Evolutionary conservation across 2,888 invertebrate species (phyloP), one percentile per base, ranked within the genome.

Genomic region (Netelia inedita): DNA sequence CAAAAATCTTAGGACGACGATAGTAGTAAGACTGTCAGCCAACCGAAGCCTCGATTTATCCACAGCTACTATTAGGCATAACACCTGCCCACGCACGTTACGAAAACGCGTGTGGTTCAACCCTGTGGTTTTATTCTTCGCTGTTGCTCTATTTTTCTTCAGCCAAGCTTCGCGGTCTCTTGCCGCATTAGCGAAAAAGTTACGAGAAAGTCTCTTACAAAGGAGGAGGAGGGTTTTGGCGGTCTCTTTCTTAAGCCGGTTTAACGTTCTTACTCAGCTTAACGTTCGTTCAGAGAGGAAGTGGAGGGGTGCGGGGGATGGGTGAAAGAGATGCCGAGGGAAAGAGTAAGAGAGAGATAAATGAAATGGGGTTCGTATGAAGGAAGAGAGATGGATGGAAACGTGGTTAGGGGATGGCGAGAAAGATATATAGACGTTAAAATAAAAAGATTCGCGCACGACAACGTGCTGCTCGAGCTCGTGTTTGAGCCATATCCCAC

Each of bases 161-260:
- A 43, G 55, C 55, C 57, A 66, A 79, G 35, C 66, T 57, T 19
- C 16, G 66, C 59, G 74, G 79, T 82, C 79, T 86, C 78, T 82
- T 79, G 63, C 73, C 82, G 90, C 90, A 91, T 91, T 91, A 91
- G 88, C 89, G 88, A 89, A 89, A 88, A 90, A 91, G 90, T 91
- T 91, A 89, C 86, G 88, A 46, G 79, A 86, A 88, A 91, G 87
- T 88, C 85, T 86, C 82, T 65, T 50, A 57, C 59, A 2, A 14
- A 10, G 10, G 55, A 63, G 63, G 66, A 73, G 73, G 57, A 53
- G 53, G 72, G 69, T 63, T 50, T 63, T 75, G 68, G 86, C 78
- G 86, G 85, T 87, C 86, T 84, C 82, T 86, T 86, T 86, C 87
- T 87, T 89, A 87, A 86, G 88, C 87, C 85, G 87, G 89, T 87